Conservation (phyloP, 2,888 invertebrate genomes). For the Unio delphinus region DNA sequence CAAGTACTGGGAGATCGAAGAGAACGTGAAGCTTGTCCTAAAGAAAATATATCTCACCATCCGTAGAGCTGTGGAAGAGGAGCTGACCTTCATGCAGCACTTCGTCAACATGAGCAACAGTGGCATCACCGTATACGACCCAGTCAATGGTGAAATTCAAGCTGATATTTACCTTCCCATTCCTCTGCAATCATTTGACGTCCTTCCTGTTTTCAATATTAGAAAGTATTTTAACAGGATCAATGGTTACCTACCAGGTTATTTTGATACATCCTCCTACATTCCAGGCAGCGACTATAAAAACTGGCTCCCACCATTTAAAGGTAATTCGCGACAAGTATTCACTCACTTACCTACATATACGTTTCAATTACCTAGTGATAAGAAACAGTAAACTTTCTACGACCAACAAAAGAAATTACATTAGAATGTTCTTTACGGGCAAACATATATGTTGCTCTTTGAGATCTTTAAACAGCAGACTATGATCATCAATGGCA, state of each 20-base stretch:
- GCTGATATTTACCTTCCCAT: conserved; percentile 33
- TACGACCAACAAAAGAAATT: too few species aligned
- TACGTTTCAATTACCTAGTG: background rate
- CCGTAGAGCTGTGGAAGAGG: conserved; percentile 31
- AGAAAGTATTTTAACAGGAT: conserved; percentile 23
- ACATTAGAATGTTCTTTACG: too few species aligned
- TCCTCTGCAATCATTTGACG: conserved; percentile 30
- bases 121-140: conserved; percentile 35
- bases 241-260: conserved; percentile 18
- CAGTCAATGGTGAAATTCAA: conserved; percentile 41
- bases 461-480: too few species aligned
- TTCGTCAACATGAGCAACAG: conserved; percentile 15
- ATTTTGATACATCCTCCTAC: conserved; percentile 68
- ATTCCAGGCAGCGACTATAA: conserved; percentile 81
- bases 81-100: conserved; percentile 24
- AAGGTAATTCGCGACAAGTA: conserved; percentile 75
- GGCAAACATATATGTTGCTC: too few species aligned
- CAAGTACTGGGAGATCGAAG: conserved; percentile 51
- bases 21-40: conserved; percentile 27
- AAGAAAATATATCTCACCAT: conserved; percentile 16
- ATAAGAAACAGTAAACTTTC: too few species aligned
- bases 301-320: conserved; percentile 89
- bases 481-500: too few species aligned
- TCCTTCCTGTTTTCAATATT: conserved; percentile 22
- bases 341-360: background rate